Conservation (phyloP, 1,140 invertebrate species). For the Teleopsis dalmanni region DNA sequence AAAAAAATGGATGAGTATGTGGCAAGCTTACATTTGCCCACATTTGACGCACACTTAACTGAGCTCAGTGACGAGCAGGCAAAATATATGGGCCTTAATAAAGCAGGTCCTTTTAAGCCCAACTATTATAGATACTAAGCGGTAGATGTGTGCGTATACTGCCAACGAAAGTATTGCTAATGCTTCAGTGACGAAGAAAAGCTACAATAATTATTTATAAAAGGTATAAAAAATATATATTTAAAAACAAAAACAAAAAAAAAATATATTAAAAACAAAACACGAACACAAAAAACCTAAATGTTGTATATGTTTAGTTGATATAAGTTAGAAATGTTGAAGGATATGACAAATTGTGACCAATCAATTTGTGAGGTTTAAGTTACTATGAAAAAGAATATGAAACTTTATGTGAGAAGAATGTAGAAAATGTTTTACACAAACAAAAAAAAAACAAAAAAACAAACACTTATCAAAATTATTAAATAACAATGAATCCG, state of each 20-base stretch:
- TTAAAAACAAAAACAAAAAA: slow-evolving; percentile 1
- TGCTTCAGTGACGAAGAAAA: neutral
- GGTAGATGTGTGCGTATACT: neutral
- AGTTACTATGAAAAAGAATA: neutral
- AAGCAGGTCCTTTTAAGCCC: slow-evolving; percentile 96
- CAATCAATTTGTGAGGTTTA: neutral
- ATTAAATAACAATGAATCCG: no score
- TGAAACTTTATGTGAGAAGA: no score
- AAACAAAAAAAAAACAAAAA: no score
- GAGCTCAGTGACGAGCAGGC: slow-evolving; percentile 95
- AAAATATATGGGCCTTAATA: slow-evolving; percentile 95
- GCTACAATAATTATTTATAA: neutral
- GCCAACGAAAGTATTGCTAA: slow-evolving; percentile 9
- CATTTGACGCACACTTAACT: slow-evolving; percentile 94
- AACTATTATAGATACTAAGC: slow-evolving; percentile 87
- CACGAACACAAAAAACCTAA: no score
- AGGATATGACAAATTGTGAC: neutral
- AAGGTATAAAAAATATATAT: neutral
- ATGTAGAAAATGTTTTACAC: no score
- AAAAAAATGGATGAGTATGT: slow-evolving; percentile 99
- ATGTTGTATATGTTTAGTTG: no score
- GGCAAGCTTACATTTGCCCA: slow-evolving; percentile 77
- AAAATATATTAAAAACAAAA: neutral
- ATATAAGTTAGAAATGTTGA: no score
- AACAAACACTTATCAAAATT: no score